Base-by-base conservation (phyloP, 2,113 vertebrate species). In the Oreochromis tanganicae region DNA sequence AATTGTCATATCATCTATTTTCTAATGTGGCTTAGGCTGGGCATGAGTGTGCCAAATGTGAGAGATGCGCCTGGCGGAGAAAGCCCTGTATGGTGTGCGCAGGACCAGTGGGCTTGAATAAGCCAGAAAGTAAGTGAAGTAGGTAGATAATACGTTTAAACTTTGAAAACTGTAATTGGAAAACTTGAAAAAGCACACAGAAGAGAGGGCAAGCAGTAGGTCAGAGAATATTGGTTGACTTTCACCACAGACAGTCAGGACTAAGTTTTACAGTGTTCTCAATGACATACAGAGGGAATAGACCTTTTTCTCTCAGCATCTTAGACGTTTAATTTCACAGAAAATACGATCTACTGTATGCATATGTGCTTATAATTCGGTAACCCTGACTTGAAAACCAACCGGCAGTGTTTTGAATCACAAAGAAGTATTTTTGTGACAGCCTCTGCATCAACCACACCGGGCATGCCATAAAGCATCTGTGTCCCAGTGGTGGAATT, bases 1-100 rank as follows among this genome's bases (percentile, higher is more conserved):
- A 94, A 94, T 90, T 90, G 94, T 91, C 87, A 85, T 94, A 94
- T 95, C 92, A 90, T 91, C 88, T 91, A 83, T 94, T 95, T 94
- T 92, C 90, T 92, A 93, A 91, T 91, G 90, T 90, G 91, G 90
- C 87, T 92, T 80, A 59, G 90, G 57, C 55, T 36, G 61, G 87
- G 80, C 85, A 80, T 92, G 91, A 92, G 80, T 89, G 91, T 92
- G 87, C 90, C 87, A 91, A 87, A 92, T 85, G 81, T 73, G 89
- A 56, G 80, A 32, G 87, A 87, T 57, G 89, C 82, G 92, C 88
- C 79, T 34, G 87, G 90, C 5, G 54, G 79, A 80, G 84, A 29
- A 73, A 75, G 43, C 24, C 48, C 82, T 29, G 81, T 38, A 32
- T 38, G 21, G 87, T 38, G 80, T 66, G 88, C 89, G 80, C 86